A percentile compares a stretch with the other conserved stretches of the same genome.
Conservation (phyloP, 2,113 vertebrate genomes). For the Emydura subglobosa region DNA sequence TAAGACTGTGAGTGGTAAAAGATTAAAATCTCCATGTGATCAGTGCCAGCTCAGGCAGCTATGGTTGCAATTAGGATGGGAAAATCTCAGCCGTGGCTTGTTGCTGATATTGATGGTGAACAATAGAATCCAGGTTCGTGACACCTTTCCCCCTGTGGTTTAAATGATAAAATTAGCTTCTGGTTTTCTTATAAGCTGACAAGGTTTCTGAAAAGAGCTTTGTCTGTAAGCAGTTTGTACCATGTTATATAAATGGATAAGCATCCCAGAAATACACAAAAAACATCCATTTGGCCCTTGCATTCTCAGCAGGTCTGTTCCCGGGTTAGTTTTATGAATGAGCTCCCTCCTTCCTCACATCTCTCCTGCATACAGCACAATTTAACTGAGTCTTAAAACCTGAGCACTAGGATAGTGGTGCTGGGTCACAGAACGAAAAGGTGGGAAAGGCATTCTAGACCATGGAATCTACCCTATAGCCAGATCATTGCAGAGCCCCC, state of each 20-base stretch:
- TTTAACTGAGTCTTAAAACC: neutral
- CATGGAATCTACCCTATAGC: neutral
- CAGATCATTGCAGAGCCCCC: neutral
- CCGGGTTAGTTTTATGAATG: accelerated
- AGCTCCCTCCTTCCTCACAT: neutral
- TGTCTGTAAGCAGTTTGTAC: neutral
- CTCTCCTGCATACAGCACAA: neutral
- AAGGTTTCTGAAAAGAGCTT: accelerated
- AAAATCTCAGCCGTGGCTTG: neutral
- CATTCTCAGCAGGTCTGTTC: neutral
- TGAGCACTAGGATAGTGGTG: too few species aligned
- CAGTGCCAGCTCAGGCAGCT: too few species aligned
- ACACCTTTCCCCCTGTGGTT: accelerated
- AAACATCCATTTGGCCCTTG: accelerated
- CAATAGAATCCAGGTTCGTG: neutral
- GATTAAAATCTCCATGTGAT: neutral
- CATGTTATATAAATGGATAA: neutral
- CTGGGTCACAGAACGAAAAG: neutral
- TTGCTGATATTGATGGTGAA: neutral
- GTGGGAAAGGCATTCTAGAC: neutral
- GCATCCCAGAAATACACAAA: accelerated
- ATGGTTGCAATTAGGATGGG: neutral
- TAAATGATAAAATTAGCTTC: neutral
- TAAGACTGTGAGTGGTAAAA: accelerated
- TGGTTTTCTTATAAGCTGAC: accelerated